Evolutionary conservation across 2,797 vertebrate species (phyloP).

Genomic region (Fistularia commersonii): DNA sequence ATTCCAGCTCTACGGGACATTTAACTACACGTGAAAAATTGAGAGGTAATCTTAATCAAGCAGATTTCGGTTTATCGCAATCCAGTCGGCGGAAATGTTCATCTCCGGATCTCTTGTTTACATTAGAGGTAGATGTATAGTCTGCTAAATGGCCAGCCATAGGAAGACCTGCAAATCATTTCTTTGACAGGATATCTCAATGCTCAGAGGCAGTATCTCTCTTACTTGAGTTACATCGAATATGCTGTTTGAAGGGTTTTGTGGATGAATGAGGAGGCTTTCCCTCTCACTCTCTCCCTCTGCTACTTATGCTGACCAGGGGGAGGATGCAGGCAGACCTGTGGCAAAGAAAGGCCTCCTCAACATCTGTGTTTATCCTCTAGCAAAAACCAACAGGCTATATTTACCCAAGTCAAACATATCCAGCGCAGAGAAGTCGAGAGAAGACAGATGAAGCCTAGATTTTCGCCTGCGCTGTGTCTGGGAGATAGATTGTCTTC

Average conservation of each 20-base stretch:
- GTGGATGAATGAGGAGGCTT: slow-evolving; percentile 28
- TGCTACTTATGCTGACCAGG: slow-evolving; percentile 45
- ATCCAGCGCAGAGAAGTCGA: slow-evolving; percentile 39
- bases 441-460: slow-evolving; percentile 30
- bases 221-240: slow-evolving; percentile 28
- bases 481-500: slow-evolving; percentile 20
- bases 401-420: slow-evolving; percentile 78
- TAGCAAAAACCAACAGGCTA: slow-evolving; percentile 77
- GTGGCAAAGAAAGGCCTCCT: slow-evolving; percentile 69
- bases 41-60: too few species aligned
- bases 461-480: slow-evolving; percentile 8
- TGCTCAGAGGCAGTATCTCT: slow-evolving; percentile 25
- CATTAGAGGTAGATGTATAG: slow-evolving; percentile 12
- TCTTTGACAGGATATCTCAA: slow-evolving; percentile 28
- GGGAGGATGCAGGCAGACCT: slow-evolving; percentile 55
- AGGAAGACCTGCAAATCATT: slow-evolving; percentile 33
- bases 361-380: slow-evolving; percentile 83
- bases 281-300: slow-evolving; percentile 28
- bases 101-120: slow-evolving; percentile 3
- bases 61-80: too few species aligned
- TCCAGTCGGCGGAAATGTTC: slow-evolving; percentile 12
- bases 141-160: slow-evolving; percentile 19
- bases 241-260: slow-evolving; percentile 46
- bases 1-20: too few species aligned
- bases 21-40: too few species aligned